Percentiles rank a stretch among this genome's conserved stretches.
These are phyloP conservation scores for Hippocampus barbouri DNA, from an alignment of 2,113 vertebrate species.

Conservation along the genomic window DNA sequence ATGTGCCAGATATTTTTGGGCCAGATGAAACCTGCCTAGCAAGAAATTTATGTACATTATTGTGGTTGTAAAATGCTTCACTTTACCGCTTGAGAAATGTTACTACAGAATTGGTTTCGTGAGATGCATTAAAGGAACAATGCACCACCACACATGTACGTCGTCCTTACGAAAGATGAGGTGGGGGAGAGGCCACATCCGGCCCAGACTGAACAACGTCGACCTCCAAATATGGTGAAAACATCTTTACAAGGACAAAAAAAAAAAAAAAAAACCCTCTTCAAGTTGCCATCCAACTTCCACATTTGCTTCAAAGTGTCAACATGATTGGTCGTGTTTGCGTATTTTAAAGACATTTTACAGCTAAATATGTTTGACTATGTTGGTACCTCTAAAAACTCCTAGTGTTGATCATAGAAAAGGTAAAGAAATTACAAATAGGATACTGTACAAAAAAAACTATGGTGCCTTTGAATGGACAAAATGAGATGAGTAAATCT, in stretches of 20 bases:
- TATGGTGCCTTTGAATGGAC: too few species aligned
- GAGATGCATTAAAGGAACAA: conserved; percentile 4
- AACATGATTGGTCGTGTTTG: conserved; percentile 10
- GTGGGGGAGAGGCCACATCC: conserved; percentile 64
- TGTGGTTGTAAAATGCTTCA: too few species aligned
- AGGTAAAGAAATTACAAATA: too few species aligned
- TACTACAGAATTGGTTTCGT: not conserved
- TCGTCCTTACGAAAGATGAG: conserved; percentile 10
- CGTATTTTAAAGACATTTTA: not conserved
- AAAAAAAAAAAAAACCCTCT: conserved; percentile 24
- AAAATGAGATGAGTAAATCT: too few species aligned
- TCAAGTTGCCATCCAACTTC: conserved; percentile 63
- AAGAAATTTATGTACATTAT: not conserved
- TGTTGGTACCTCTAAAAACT: conserved; percentile 10
- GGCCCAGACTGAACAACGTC: conserved; percentile 51
- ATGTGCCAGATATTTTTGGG: not conserved
- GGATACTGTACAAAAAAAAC: too few species aligned
- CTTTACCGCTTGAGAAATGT: too few species aligned
- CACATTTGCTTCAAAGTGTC: conserved; percentile 53
- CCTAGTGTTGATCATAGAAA: too few species aligned
- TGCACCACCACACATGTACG: not conserved
- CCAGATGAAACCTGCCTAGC: not conserved
- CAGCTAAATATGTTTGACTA: not conserved
- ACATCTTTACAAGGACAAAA: conserved; percentile 53
- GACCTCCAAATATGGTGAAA: conserved; percentile 77